A percentile compares a stretch with the other conserved stretches of the same genome.
Evolutionary conservation across 2,113 vertebrate species (phyloP).

Genomic region (Proterorhinus semilunaris): DNA sequence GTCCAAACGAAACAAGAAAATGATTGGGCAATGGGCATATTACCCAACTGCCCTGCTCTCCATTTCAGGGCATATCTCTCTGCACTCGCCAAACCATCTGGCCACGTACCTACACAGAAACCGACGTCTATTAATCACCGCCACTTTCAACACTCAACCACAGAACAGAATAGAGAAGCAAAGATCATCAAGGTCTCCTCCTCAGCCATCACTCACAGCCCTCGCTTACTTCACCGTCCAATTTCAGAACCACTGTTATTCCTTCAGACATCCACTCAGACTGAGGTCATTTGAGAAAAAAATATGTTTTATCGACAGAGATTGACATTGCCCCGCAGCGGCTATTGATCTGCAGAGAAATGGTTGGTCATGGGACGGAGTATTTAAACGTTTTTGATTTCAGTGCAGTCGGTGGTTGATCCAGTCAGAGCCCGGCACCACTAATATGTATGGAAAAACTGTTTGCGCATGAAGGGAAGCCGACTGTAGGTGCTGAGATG

Average conservation of each 20-base stretch:
- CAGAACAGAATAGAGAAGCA: slow-evolving; percentile 15
- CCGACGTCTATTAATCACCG: not conserved
- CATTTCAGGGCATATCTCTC: not conserved
- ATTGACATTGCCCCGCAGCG: not conserved
- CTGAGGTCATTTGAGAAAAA: slow-evolving; percentile 3
- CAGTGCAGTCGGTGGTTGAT: too few species aligned
- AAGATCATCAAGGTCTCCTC: slow-evolving; percentile 20
- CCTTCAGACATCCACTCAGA: slow-evolving; percentile 32
- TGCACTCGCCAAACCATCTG: not conserved
- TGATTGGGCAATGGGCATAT: too few species aligned
- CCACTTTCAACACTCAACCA: slow-evolving; percentile 25
- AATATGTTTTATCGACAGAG: not conserved
- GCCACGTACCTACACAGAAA: slow-evolving; percentile 6
- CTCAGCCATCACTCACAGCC: slow-evolving; percentile 25
- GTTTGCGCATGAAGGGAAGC: too few species aligned
- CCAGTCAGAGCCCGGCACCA: too few species aligned
- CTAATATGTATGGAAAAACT: too few species aligned
- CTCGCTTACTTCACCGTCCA: slow-evolving; percentile 21
- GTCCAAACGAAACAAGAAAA: too few species aligned
- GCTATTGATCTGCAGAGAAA: not conserved
- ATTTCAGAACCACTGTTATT: slow-evolving; percentile 24
- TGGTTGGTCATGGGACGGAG: not conserved
- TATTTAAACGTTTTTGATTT: too few species aligned
- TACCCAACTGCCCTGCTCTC: too few species aligned
- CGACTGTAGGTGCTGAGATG: too few species aligned